phyloP scores from a whole-genome alignment of 2,113 vertebrate genomes.

The Noturus placidus region DNA sequence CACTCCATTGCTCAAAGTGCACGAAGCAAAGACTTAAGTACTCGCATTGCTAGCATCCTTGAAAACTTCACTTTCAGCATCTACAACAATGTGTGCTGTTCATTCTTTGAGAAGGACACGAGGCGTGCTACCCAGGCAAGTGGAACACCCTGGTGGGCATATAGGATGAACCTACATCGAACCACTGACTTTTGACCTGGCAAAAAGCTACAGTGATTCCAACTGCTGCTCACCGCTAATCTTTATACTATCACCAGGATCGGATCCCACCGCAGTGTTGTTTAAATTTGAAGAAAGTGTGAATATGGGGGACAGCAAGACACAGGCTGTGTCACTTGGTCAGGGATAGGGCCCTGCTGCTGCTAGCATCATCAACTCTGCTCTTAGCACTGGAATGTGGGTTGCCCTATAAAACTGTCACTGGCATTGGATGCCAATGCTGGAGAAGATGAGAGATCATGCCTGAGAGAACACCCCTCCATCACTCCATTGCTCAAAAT shows the following conservation, averaged over 20 bases:
- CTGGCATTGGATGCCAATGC: constrained; percentile 87
- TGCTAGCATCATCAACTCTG: constrained; percentile 77
- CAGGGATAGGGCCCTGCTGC: constrained; percentile 92
- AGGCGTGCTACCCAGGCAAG: constrained; percentile 74
- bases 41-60: constrained; percentile 78
- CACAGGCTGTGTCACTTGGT: constrained; percentile 86
- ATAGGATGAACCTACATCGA: constrained; percentile 85
- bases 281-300: constrained; percentile 89
- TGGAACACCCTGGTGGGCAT: constrained; percentile 75
- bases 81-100: constrained; percentile 88
- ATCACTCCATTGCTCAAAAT: too few relatives aligned
- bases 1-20: too few relatives aligned
- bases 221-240: constrained; percentile 86
- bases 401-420: constrained; percentile 92
- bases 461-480: constrained; percentile 85
- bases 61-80: constrained; percentile 84
- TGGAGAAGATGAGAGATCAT: constrained; percentile 87
- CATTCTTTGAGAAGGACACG: constrained; percentile 90
- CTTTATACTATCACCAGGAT: constrained; percentile 87
- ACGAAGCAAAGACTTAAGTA: too few relatives aligned
- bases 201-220: constrained; percentile 85
- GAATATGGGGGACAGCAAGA: constrained; percentile 80
- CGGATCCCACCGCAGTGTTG: constrained; percentile 92
- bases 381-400: constrained; percentile 81
- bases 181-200: constrained; percentile 87